Evolutionary conservation across 2,113 vertebrate genomes (phyloP).

Genomic region (Chlorocebus sabaeus): DNA sequence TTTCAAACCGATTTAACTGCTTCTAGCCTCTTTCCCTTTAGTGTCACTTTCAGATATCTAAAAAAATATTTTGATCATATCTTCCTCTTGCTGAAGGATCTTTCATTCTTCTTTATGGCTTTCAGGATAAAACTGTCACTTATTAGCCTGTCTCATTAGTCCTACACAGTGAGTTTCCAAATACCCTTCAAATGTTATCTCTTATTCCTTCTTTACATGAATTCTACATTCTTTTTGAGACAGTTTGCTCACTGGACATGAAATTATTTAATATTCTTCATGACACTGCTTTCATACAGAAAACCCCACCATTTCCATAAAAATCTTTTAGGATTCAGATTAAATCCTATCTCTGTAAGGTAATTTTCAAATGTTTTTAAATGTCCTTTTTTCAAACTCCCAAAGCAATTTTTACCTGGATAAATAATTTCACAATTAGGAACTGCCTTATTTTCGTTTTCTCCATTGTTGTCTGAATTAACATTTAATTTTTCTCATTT

Average conservation of each 20-base stretch:
- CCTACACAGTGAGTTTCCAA: neutral
- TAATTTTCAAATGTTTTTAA: neutral
- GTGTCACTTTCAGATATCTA: neutral
- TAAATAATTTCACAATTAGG: constrained; percentile 32
- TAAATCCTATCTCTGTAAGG: constrained; percentile 1
- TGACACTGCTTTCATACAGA: neutral
- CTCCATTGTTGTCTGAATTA: neutral
- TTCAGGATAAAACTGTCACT: neutral
- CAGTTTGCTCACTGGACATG: neutral
- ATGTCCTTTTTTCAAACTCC: neutral
- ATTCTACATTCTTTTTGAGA: constrained; percentile 1
- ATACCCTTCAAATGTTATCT: neutral
- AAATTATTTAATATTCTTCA: constrained; percentile 40
- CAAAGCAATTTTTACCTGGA: constrained; percentile 49
- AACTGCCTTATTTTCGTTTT: constrained; percentile 26
- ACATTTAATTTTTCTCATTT: constrained; percentile 29
- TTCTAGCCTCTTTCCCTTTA: neutral
- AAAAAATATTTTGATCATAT: neutral
- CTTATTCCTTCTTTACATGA: neutral
- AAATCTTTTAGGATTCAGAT: constrained; percentile 41
- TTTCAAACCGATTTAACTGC: constrained; percentile 13
- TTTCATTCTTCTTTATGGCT: constrained; percentile 25
- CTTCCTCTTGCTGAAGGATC: constrained; percentile 18
- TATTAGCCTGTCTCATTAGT: neutral
- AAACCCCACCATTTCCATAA: constrained; percentile 5